Evolutionary conservation across 2,888 invertebrate species (phyloP).

Genomic region (Trachelus iudaicus): DNA sequence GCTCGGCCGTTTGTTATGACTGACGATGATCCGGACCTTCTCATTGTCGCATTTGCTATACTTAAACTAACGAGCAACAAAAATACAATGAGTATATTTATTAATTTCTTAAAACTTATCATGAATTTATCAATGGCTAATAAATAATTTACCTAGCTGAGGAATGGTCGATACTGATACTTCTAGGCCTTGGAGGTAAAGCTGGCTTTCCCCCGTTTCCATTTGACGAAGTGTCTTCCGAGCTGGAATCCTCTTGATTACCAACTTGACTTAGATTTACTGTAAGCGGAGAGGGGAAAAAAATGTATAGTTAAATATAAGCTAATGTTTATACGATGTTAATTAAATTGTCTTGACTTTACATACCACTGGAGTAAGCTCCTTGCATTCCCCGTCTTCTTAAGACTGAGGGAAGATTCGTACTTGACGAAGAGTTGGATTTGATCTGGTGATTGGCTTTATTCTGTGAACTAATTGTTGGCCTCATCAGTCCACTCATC

Average conservation of each 20-base stretch:
- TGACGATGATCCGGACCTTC: conserved; percentile 51
- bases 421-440: conserved; percentile 43
- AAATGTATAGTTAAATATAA: conserved; percentile 7
- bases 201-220: conserved; percentile 69
- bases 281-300: conserved; percentile 52
- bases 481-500: conserved; percentile 76
- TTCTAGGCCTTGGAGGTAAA: conserved; percentile 75
- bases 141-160: conserved; percentile 41
- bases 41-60: conserved; percentile 47
- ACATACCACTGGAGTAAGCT: conserved; percentile 75
- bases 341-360: background rate
- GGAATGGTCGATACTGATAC: conserved; percentile 73
- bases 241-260: conserved; percentile 82
- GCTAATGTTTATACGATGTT: background rate
- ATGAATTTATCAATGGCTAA: background rate
- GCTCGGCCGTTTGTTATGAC: conserved; percentile 54
- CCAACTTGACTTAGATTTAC: conserved; percentile 77
- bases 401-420: conserved; percentile 63
- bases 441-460: conserved; percentile 70
- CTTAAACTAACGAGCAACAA: conserved; percentile 38
- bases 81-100: conserved; percentile 12
- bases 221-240: conserved; percentile 73
- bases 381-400: conserved; percentile 73
- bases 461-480: conserved; percentile 85
- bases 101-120: background rate